Conservation (phyloP, 2,888 invertebrate species). For the Aelia acuminata region DNA sequence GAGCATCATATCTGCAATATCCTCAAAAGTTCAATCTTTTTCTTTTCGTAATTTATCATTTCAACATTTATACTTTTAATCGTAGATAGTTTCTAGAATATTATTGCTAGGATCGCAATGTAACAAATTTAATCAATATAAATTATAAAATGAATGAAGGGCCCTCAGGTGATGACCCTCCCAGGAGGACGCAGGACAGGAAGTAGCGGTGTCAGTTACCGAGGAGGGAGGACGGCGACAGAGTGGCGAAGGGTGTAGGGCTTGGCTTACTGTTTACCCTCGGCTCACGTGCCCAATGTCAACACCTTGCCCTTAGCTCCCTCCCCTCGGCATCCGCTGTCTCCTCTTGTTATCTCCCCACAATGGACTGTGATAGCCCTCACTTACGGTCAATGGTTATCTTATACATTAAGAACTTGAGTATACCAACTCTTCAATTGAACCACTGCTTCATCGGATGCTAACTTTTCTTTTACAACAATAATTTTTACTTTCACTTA, state of each 20-base stretch:
- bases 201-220: slow-evolving; percentile 36
- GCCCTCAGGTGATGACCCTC: too few species aligned
- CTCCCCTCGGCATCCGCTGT: not conserved
- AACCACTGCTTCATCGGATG: too few species aligned
- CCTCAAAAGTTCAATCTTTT: too few species aligned
- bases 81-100: not conserved
- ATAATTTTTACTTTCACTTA: too few species aligned
- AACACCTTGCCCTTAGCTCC: slow-evolving; percentile 23
- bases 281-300: slow-evolving; percentile 53
- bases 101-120: not conserved
- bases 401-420: not conserved
- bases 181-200: not conserved
- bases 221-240: not conserved
- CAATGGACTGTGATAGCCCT: not conserved
- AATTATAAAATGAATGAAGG: not conserved
- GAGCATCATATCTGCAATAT: too few species aligned
- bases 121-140: not conserved
- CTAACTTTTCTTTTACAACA: too few species aligned
- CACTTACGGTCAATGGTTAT: not conserved
- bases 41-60: too few species aligned
- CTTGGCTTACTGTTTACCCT: slow-evolving; percentile 54
- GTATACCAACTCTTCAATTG: not conserved
- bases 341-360: not conserved
- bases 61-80: too few species aligned
- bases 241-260: slow-evolving; percentile 47